Base-by-base conservation (phyloP, 92 coral and sea anemone genomes). In the Nematostella vectensis region DNA sequence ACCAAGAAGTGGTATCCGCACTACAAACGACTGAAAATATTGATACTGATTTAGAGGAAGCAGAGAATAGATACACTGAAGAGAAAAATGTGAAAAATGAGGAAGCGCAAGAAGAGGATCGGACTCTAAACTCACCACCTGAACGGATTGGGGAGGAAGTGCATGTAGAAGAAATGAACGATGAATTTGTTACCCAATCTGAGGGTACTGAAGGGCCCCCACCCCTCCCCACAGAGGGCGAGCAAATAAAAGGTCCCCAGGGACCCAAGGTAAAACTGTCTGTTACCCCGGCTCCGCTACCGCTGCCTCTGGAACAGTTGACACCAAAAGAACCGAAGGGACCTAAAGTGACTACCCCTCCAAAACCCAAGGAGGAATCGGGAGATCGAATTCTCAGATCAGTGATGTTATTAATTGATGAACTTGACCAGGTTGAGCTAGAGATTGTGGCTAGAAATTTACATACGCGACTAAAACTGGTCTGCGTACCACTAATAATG, bases 391-490 rank as follows among this genome's bases (percentile, higher is more conserved):
- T 91, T 27, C 58, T 91, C 3, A 75, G 74, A 55, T 83, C 98
- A 6, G 75, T 91, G 47, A 63, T 91, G 64, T 53, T 91, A 51
- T 71, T 91, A 24, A 48, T 91, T 50, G 96, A 87, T 50, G 98
- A 91, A 59, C 79, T 91, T 18, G 87, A 74, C 47, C 88, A 83
- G 55, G 86, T 78, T 33, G 98, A 91, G 60, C 74, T 91, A 42
- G 82, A 85, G 57, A 81, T 89, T 36, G 64, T 89, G 23, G 96
- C 96, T 0, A 64, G 94, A 36, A 80, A 60, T 37, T 75, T 88
- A 27, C 87, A 81, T 49, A 73, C 83, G 20, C 52, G 70, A 40
- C 70, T 88, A 58, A 85, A 85, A 49, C 81, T 85, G 28, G 95
- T 85, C 9, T 85, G 95, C 33, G 78, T 85, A 4, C 95, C 95